These are phyloP conservation scores for Oscheius myriophilus DNA, from an alignment of 2,888 invertebrate species.

Conservation along the genomic window DNA sequence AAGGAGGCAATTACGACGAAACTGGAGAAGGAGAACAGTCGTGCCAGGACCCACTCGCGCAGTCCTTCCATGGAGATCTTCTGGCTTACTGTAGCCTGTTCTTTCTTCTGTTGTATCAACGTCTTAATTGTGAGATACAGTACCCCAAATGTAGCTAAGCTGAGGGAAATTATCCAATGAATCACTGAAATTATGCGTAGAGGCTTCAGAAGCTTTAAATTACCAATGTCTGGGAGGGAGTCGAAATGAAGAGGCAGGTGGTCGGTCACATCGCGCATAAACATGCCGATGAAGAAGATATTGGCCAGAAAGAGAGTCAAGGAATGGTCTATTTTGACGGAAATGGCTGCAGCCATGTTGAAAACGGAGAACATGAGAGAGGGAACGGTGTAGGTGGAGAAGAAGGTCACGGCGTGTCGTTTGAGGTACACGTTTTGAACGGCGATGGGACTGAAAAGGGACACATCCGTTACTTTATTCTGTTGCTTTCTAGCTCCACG, in stretches of 20 bases:
- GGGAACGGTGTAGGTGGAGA: constrained; percentile 7
- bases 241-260: constrained; percentile 18
- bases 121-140: constrained; percentile 2
- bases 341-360: constrained; percentile 14
- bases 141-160: neutral
- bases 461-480: too few species aligned
- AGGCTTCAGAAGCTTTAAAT: neutral
- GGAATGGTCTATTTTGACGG: neutral
- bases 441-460: constrained; percentile 16
- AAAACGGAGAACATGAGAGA: constrained; percentile 14
- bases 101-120: neutral
- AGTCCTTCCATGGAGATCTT: neutral
- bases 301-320: constrained; percentile 13
- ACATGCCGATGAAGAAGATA: constrained; percentile 14
- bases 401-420: neutral
- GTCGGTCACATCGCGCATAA: constrained; percentile 14
- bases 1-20: neutral
- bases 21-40: constrained; percentile 4
- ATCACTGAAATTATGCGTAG: neutral
- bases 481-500: too few species aligned
- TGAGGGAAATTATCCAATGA: neutral
- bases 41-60: neutral
- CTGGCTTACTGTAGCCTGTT: neutral
- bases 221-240: constrained; percentile 11
- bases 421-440: constrained; percentile 1